Conservation (phyloP, 30 jellyfish, hydroid and myxozoan genomes). For the Hydractinia echinata region DNA sequence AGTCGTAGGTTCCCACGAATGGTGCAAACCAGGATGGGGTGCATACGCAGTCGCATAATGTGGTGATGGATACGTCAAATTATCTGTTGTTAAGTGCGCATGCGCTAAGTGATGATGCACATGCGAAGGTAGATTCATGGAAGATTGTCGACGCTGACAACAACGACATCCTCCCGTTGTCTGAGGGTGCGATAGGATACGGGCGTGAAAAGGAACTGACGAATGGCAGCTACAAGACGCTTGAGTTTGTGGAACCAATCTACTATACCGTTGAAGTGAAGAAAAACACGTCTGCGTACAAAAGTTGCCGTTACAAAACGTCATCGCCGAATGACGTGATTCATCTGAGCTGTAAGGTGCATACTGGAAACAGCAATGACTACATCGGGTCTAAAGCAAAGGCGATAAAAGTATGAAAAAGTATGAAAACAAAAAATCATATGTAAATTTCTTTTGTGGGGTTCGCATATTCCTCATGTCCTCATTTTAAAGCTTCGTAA, state of each 20-base stretch:
- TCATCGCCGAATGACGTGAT: conserved; percentile 7
- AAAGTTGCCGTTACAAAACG: not conserved
- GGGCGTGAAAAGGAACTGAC: not conserved
- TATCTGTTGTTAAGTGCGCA: conserved; percentile 14
- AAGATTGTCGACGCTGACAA: conserved; percentile 20
- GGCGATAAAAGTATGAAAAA: not conserved
- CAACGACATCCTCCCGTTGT: conserved; percentile 1
- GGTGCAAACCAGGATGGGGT: conserved; percentile 3
- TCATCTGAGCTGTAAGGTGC: conserved; percentile 3
- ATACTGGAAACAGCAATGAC: not conserved
- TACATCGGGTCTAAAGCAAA: conserved; percentile 6
- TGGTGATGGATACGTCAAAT: conserved; percentile 27
- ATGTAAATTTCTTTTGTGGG: not conserved
- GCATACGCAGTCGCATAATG: conserved; percentile 7
- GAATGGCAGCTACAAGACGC: conserved; percentile 11
- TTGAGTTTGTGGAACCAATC: not conserved
- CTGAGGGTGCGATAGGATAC: not conserved
- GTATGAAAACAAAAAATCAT: not conserved
- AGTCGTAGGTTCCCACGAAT: conserved; percentile 29
- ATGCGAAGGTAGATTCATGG: not conserved
- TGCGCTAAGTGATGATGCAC: not conserved
- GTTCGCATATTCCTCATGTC: too few relatives aligned
- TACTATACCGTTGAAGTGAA: not conserved
- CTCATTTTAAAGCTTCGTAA: too few relatives aligned
- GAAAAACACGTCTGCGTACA: conserved; percentile 12